A percentile compares a stretch with the other conserved stretches of the same genome.
phyloP scores from a whole-genome alignment of 1,140 invertebrate genomes.

The Argopecten irradians region DNA sequence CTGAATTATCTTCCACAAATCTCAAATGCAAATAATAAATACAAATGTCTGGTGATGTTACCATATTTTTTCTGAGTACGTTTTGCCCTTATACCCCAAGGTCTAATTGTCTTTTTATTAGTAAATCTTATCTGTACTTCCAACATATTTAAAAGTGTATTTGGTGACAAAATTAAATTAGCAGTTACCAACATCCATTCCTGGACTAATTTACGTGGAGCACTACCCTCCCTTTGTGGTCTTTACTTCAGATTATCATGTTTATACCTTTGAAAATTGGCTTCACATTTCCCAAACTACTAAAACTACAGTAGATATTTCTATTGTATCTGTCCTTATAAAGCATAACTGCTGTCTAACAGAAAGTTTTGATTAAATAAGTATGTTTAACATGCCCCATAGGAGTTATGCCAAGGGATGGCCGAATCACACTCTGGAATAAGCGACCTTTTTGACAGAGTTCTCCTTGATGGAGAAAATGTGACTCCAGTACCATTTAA shows the following conservation, averaged over 20 bases:
- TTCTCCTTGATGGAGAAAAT: not conserved
- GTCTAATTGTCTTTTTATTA: no score
- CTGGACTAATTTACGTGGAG: not conserved
- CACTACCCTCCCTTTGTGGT: not conserved
- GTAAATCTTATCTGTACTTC: not conserved
- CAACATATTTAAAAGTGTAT: not conserved
- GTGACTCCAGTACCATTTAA: no score
- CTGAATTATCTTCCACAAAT: no score
- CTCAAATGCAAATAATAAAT: no score
- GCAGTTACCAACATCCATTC: not conserved
- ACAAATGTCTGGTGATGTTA: no score
- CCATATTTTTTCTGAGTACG: no score
- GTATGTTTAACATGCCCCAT: not conserved
- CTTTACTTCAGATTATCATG: not conserved
- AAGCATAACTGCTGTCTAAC: not conserved
- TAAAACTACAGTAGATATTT: not conserved
- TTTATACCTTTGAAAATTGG: not conserved
- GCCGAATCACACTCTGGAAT: not conserved
- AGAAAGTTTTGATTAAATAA: not conserved
- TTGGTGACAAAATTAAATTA: not conserved
- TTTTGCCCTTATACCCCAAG: no score
- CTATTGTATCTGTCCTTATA: not conserved
- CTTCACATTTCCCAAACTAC: not conserved
- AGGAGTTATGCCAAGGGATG: not conserved
- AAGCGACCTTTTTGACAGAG: not conserved